Percentiles rank a stretch among this genome's conserved stretches.
Conservation (phyloP, 2,797 vertebrate genomes). For the Pagetopsis macropterus region DNA sequence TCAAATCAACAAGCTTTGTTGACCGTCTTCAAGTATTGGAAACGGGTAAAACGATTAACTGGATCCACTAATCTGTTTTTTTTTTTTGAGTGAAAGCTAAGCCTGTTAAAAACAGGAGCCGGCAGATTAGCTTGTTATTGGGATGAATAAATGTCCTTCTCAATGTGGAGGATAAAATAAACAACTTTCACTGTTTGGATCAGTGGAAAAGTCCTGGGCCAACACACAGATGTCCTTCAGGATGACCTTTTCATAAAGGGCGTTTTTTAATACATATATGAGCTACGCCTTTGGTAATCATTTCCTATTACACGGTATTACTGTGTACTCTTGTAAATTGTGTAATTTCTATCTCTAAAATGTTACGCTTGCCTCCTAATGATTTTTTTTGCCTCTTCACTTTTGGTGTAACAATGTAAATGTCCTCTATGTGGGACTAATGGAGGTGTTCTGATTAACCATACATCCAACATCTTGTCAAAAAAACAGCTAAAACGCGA, state of each 20-base stretch:
- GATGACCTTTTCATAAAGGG: constrained; percentile 84
- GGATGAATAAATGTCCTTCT: constrained; percentile 27
- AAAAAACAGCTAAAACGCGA: background rate
- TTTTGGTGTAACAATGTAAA: too few relatives aligned
- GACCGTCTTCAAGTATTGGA: constrained; percentile 46
- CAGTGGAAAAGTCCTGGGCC: constrained; percentile 34
- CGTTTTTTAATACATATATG: constrained; percentile 38
- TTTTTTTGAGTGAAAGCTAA: constrained; percentile 25
- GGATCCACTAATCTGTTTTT: constrained; percentile 25
- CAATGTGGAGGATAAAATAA: background rate
- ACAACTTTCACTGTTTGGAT: constrained; percentile 50
- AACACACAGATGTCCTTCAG: constrained; percentile 82
- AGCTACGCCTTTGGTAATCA: constrained; percentile 28
- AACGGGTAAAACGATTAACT: constrained; percentile 52
- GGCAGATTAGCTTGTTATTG: constrained; percentile 17
- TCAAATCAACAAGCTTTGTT: constrained; percentile 33
- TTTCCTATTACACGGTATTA: background rate
- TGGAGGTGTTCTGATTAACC: too few relatives aligned
- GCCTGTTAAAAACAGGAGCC: constrained; percentile 15
- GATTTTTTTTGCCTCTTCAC: too few relatives aligned
- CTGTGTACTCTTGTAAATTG: too few relatives aligned
- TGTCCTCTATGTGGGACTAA: too few relatives aligned
- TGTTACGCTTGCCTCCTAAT: too few relatives aligned
- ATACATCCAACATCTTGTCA: background rate
- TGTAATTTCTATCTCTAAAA: too few relatives aligned